Evolutionary conservation across 1,140 invertebrate species (phyloP).

Genomic region (Coenobita brevimanus): DNA sequence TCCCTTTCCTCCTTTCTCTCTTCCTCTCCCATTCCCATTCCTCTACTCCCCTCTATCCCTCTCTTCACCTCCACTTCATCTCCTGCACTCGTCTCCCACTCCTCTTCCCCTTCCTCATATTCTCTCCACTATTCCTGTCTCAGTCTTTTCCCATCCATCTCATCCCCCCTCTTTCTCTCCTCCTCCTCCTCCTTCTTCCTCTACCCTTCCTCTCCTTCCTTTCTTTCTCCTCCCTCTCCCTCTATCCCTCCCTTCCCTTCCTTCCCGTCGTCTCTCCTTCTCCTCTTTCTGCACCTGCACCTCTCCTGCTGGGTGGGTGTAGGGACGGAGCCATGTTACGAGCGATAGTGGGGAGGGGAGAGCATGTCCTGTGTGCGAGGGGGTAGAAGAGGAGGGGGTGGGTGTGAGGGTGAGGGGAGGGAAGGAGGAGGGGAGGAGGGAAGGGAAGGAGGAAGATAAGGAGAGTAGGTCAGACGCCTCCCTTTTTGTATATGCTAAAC

Average conservation of each 20-base stretch:
- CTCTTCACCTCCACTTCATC: background rate
- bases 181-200: background rate
- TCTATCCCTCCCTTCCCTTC: background rate
- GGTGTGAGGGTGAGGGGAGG: too few relatives aligned
- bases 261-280: background rate
- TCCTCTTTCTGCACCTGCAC: background rate
- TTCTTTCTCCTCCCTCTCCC: background rate
- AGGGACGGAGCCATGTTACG: too few relatives aligned
- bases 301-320: too few relatives aligned
- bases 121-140: background rate
- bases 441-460: too few relatives aligned
- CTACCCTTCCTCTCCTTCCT: background rate
- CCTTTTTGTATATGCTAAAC: too few relatives aligned
- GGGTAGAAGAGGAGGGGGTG: too few relatives aligned
- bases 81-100: background rate
- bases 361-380: too few relatives aligned
- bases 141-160: background rate
- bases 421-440: too few relatives aligned
- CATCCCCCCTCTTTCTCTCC: background rate
- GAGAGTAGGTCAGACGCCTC: too few relatives aligned
- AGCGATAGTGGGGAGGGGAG: too few relatives aligned
- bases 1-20: conserved; percentile 5
- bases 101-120: background rate
- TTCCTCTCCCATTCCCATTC: background rate
- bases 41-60: background rate